Conservation (phyloP, 2,113 vertebrate species). For the Phainopepla nitens region DNA sequence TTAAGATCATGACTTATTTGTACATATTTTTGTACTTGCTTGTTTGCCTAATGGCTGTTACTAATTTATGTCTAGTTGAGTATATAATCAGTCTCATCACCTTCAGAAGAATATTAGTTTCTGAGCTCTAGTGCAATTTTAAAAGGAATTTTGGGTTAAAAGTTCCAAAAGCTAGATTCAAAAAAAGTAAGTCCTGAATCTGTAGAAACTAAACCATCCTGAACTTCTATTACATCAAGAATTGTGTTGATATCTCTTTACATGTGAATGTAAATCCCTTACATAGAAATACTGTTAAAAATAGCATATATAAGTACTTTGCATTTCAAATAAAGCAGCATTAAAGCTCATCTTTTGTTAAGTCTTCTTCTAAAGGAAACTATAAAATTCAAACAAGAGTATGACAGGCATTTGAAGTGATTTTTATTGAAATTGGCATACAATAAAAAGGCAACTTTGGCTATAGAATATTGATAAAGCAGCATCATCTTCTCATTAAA, state of each 20-base stretch:
- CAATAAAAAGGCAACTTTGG: background rate
- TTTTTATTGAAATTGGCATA: background rate
- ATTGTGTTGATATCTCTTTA: background rate
- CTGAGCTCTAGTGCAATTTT: background rate
- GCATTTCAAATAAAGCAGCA: slow-evolving; percentile 10
- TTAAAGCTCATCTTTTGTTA: background rate
- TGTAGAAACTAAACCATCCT: background rate
- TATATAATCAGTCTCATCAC: background rate
- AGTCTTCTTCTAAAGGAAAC: background rate
- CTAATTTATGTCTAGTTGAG: background rate
- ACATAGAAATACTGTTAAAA: background rate
- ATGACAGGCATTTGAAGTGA: background rate
- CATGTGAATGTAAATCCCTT: background rate
- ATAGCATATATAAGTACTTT: background rate
- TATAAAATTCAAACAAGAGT: background rate
- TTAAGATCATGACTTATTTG: background rate
- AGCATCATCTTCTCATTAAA: background rate
- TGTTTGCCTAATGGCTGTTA: background rate
- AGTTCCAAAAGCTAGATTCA: background rate
- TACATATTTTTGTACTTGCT: slow-evolving; percentile 1
- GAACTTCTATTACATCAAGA: background rate
- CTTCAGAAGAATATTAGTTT: background rate
- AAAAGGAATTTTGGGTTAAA: background rate
- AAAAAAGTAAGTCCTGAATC: background rate
- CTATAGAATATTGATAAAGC: background rate